A percentile compares a stretch with the other conserved stretches of the same genome.
phyloP scores from a whole-genome alignment of 2,888 invertebrate species.

The Philereme transversata region DNA sequence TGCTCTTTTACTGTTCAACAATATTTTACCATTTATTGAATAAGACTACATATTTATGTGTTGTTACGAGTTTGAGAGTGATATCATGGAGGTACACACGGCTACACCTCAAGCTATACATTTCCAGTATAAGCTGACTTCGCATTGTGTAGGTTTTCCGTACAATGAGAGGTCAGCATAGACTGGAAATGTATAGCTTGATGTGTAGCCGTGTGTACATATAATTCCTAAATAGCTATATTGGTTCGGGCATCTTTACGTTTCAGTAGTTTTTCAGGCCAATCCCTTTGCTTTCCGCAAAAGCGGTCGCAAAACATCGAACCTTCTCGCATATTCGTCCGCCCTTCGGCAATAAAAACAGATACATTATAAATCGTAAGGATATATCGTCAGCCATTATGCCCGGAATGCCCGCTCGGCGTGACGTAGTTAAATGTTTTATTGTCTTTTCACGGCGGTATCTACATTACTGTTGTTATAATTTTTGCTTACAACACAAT shows the following conservation, averaged over 20 bases:
- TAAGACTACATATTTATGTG: too few species aligned
- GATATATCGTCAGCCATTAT: slow-evolving; percentile 69
- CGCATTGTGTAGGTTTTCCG: too few species aligned
- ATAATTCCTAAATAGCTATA: neutral
- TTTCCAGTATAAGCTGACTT: too few species aligned
- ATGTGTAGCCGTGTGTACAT: too few species aligned
- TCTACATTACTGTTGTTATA: slow-evolving; percentile 67
- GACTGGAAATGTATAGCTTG: too few species aligned
- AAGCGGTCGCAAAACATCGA: slow-evolving; percentile 22
- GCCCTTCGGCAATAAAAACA: slow-evolving; percentile 74
- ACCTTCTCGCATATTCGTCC: slow-evolving; percentile 37
- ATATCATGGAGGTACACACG: too few species aligned
- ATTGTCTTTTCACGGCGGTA: slow-evolving; percentile 72
- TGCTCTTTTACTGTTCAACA: neutral
- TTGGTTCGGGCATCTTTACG: neutral
- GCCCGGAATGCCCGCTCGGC: slow-evolving; percentile 63
- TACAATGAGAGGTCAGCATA: too few species aligned
- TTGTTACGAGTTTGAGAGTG: too few species aligned
- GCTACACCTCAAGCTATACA: too few species aligned
- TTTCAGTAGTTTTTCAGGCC: neutral
- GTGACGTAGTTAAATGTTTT: slow-evolving; percentile 76
- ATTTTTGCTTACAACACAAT: slow-evolving; percentile 64
- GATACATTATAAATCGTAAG: slow-evolving; percentile 76
- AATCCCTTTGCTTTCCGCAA: slow-evolving; percentile 17
- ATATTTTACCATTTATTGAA: too few species aligned